phyloP scores from a whole-genome alignment of 2,888 invertebrate genomes.

The Thera britannica region DNA sequence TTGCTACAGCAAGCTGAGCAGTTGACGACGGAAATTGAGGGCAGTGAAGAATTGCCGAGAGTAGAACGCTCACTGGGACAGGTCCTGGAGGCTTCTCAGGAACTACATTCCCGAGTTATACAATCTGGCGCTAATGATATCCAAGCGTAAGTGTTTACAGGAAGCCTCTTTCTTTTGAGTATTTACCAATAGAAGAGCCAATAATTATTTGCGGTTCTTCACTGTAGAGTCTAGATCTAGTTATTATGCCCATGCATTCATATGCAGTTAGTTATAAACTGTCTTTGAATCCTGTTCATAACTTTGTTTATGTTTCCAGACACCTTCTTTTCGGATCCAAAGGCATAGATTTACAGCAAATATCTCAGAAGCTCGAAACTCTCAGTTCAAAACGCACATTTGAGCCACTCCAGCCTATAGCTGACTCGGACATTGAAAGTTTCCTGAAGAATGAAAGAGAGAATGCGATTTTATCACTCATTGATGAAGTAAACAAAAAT shows the following conservation, averaged over 20 bases:
- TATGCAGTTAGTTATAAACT: not conserved
- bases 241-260: not conserved
- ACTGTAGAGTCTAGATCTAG: not conserved
- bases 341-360: conserved; percentile 97
- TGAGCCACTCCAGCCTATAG: conserved; percentile 94
- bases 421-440: conserved; percentile 95
- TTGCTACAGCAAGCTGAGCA: conserved; percentile 96
- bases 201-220: not conserved
- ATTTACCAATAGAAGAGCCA: not conserved
- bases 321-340: conserved; percentile 95
- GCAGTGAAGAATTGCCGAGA: conserved; percentile 92
- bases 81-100: conserved; percentile 95
- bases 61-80: conserved; percentile 96
- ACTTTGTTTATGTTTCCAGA: conserved; percentile 73
- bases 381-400: conserved; percentile 94
- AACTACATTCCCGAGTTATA: conserved; percentile 94
- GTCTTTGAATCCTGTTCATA: not conserved
- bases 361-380: conserved; percentile 95
- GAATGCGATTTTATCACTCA: conserved; percentile 95
- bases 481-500: conserved; percentile 94
- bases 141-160: conserved; percentile 90
- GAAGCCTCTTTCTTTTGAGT: not conserved
- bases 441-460: conserved; percentile 97
- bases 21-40: conserved; percentile 94
- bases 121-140: conserved; percentile 95